Conservation (phyloP, 2,113 vertebrate genomes). For the Macrotis lagotis region DNA sequence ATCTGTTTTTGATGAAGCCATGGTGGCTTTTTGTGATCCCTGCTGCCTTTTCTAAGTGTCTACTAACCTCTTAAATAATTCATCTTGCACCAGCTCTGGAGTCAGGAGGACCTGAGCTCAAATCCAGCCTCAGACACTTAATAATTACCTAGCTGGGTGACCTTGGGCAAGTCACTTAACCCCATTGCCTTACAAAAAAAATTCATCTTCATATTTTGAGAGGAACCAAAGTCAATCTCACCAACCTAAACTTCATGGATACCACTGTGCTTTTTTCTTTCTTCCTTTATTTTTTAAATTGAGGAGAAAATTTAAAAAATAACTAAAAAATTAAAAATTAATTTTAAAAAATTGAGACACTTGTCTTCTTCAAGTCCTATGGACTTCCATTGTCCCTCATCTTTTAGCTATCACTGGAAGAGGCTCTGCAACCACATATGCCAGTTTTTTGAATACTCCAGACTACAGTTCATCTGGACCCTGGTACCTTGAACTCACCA, state of each 20-base stretch:
- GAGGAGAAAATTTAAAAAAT: no score
- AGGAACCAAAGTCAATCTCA: background rate
- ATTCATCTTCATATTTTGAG: background rate
- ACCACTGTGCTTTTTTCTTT: background rate
- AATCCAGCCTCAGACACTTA: no score
- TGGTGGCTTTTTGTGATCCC: no score
- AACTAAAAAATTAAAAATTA: no score
- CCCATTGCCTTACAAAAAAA: no score
- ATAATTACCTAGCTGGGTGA: no score
- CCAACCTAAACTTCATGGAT: background rate
- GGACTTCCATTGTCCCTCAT: background rate
- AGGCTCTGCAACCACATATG: background rate
- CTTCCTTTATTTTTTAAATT: background rate
- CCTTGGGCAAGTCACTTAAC: no score
- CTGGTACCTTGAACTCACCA: background rate
- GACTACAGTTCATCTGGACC: background rate
- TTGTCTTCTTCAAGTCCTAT: background rate
- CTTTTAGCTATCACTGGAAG: background rate
- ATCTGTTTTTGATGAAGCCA: no score
- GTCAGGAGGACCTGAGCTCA: no score
- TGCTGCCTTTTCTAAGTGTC: no score
- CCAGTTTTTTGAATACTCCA: background rate
- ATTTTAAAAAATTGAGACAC: background rate
- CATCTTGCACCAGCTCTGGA: no score
- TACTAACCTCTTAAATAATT: no score